Conservation (phyloP, 2,797 vertebrate genomes). For the Crocidura indochinensis region DNA sequence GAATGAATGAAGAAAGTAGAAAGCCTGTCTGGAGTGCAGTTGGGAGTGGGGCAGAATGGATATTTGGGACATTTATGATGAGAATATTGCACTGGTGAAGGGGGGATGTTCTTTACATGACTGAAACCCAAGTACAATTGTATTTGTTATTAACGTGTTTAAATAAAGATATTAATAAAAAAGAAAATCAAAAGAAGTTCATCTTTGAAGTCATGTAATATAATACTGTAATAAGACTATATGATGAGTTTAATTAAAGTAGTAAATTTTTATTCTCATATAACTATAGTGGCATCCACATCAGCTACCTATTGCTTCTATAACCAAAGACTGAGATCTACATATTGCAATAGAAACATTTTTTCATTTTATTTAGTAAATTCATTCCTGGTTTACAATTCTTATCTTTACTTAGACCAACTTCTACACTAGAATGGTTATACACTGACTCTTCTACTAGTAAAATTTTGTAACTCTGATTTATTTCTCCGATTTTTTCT, state of each 20-base stretch:
- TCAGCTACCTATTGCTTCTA: background rate
- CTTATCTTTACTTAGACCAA: background rate
- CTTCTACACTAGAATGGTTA: background rate
- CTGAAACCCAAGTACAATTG: no score
- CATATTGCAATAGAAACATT: background rate
- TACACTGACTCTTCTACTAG: background rate
- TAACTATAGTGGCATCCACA: background rate
- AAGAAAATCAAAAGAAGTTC: no score
- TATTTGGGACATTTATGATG: no score
- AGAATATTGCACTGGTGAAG: no score
- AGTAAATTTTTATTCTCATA: constrained; percentile 8
- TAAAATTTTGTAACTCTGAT: background rate
- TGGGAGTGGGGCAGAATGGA: no score
- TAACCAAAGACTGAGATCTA: background rate
- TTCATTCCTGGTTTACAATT: background rate
- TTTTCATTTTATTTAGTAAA: background rate
- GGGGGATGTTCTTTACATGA: no score
- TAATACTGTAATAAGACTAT: background rate
- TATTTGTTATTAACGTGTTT: no score
- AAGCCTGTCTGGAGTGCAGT: no score
- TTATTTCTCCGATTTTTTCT: background rate
- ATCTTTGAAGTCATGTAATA: background rate
- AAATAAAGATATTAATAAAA: no score
- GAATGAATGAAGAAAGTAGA: no score
- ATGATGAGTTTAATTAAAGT: background rate